Conservation (phyloP, 2,888 invertebrate species). For the Synergus gifuensis region DNA sequence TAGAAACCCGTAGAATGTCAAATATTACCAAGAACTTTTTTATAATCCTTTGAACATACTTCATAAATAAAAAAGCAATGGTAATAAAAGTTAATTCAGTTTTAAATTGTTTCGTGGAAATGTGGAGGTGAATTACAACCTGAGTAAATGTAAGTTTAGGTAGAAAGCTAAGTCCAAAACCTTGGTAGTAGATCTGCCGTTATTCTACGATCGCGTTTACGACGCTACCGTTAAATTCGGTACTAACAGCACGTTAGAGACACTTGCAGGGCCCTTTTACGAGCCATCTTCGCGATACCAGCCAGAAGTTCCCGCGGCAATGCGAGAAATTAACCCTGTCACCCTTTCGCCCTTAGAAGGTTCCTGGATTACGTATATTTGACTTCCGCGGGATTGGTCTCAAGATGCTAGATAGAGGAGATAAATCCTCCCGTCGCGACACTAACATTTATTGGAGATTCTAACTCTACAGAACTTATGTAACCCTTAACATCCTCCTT, state of each 20-base stretch:
- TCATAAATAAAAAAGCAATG: too few relatives aligned
- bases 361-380: constrained; percentile 37
- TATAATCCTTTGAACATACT: too few relatives aligned
- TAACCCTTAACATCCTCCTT: constrained; percentile 26
- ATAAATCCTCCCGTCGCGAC: constrained; percentile 40
- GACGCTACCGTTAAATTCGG: constrained; percentile 71
- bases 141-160: constrained; percentile 26
- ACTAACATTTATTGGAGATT: constrained; percentile 35
- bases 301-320: constrained; percentile 48
- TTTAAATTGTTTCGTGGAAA: background rate
- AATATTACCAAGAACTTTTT: too few relatives aligned
- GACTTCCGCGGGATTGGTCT: constrained; percentile 41
- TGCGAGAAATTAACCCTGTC: constrained; percentile 50
- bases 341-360: constrained; percentile 45
- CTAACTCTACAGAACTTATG: constrained; percentile 29
- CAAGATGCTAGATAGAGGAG: constrained; percentile 36
- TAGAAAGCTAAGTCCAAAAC: constrained; percentile 23
- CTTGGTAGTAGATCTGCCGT: constrained; percentile 42
- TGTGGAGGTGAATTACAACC: constrained; percentile 5
- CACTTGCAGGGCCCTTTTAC: constrained; percentile 69
- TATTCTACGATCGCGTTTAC: constrained; percentile 63
- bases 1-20: too few relatives aligned
- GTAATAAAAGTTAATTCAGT: background rate
- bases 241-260: constrained; percentile 71
- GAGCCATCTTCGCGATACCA: constrained; percentile 59